phyloP scores from a whole-genome alignment of 1,140 invertebrate species.

The Procambarus virginalis region DNA sequence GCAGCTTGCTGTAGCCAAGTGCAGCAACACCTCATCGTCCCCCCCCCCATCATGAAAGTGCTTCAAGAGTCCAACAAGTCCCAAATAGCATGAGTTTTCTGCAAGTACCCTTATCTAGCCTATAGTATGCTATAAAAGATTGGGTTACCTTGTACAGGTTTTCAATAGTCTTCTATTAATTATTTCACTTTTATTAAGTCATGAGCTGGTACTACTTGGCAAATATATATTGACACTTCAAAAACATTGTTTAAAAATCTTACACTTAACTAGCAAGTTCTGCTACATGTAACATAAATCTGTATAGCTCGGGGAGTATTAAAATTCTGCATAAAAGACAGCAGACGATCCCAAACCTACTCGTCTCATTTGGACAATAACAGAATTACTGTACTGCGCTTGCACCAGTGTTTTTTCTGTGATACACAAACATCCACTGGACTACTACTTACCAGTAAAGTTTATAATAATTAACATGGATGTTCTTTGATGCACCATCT shows the following conservation, averaged over 20 bases:
- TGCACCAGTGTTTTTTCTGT: too few relatives aligned
- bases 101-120: slow-evolving; percentile 11
- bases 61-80: slow-evolving; percentile 48
- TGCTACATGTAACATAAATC: not conserved
- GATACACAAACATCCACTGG: too few relatives aligned
- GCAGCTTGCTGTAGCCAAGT: slow-evolving; percentile 23
- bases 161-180: not conserved
- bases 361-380: too few relatives aligned
- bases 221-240: not conserved
- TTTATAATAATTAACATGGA: too few relatives aligned
- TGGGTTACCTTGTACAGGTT: slow-evolving; percentile 5
- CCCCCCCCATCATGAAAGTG: slow-evolving; percentile 38
- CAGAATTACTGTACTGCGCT: too few relatives aligned
- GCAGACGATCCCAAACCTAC: too few relatives aligned
- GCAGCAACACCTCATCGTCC: slow-evolving; percentile 39
- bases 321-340: not conserved
- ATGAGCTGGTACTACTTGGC: not conserved
- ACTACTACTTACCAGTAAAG: too few relatives aligned
- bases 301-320: not conserved
- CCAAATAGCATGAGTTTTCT: slow-evolving; percentile 39
- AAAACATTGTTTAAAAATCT: not conserved
- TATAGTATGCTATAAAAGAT: slow-evolving; percentile 9
- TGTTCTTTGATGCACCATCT: too few relatives aligned
- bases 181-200: not conserved
- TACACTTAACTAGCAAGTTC: not conserved